These are phyloP conservation scores for Salminus brasiliensis DNA, from an alignment of 2,113 vertebrate species.

Conservation along the genomic window DNA sequence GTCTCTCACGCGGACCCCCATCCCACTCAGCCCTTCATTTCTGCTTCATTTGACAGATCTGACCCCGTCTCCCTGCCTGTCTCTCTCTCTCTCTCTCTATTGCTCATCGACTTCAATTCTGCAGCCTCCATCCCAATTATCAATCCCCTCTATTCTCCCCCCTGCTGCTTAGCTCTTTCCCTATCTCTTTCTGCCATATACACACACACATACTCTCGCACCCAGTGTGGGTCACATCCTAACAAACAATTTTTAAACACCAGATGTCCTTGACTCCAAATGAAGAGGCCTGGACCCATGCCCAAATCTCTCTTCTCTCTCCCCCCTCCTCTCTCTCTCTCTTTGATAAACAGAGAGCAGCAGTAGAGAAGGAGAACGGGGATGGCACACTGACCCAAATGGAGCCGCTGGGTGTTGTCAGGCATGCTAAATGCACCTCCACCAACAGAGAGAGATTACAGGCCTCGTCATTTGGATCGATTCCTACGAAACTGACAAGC, in stretches of 20 bases:
- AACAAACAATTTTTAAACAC: conserved; percentile 19
- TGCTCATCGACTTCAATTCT: not conserved
- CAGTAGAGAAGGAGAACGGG: conserved; percentile 8
- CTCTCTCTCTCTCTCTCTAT: not conserved
- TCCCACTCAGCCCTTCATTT: conserved; percentile 62
- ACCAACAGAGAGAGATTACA: conserved; percentile 3
- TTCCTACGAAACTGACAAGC: conserved; percentile 1
- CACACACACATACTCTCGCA: not conserved
- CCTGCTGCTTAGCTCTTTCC: not conserved
- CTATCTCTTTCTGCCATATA: not conserved
- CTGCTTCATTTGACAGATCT: conserved; percentile 58
- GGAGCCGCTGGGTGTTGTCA: conserved; percentile 28
- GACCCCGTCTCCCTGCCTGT: conserved; percentile 36
- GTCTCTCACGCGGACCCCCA: conserved; percentile 47
- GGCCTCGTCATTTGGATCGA: not conserved
- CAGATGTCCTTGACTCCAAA: conserved; percentile 17
- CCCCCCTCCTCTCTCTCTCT: conserved; percentile 4
- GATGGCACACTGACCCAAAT: conserved; percentile 51
- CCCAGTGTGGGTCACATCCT: not conserved
- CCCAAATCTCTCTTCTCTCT: conserved; percentile 7
- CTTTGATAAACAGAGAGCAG: not conserved
- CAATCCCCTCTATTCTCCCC: not conserved
- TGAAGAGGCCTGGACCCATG: conserved; percentile 9
- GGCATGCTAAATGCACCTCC: conserved; percentile 38
- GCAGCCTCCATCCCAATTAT: conserved; percentile 13